Conservation (phyloP, 2,797 vertebrate species). For the Eremophila alpestris region DNA sequence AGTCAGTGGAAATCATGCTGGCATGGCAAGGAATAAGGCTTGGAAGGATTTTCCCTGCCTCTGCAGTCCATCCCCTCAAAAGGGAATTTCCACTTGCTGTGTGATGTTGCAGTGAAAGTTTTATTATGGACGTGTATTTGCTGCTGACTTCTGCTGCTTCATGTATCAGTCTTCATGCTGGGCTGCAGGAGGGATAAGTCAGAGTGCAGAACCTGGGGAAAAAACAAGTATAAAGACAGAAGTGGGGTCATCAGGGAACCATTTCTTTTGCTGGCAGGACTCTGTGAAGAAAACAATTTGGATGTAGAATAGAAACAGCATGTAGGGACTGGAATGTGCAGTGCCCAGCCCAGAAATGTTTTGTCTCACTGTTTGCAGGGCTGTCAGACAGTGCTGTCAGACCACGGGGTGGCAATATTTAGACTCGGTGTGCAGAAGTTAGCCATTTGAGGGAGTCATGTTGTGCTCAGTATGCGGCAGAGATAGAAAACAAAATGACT, state of each 20-base stretch:
- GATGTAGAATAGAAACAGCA: background rate
- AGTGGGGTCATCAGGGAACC: background rate
- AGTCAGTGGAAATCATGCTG: background rate
- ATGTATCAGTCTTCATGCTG: background rate
- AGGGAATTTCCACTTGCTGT: background rate
- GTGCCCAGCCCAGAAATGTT: background rate
- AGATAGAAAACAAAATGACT: constrained; percentile 45
- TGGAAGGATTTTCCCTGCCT: background rate
- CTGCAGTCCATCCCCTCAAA: background rate
- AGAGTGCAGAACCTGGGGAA: background rate
- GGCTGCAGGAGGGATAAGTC: background rate
- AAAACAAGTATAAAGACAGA: background rate
- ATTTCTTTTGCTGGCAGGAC: background rate
- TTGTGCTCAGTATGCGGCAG: constrained; percentile 25
- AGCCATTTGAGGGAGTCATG: constrained; percentile 29
- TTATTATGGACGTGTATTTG: background rate
- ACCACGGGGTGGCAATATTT: constrained; percentile 58
- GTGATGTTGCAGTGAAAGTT: background rate
- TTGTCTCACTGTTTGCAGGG: background rate
- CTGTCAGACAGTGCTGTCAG: constrained; percentile 21
- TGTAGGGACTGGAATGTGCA: background rate
- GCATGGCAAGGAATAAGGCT: rapidly evolving
- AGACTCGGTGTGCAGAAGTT: background rate
- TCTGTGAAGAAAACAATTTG: background rate
- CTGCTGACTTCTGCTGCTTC: background rate